These are phyloP conservation scores for Lasiurus borealis DNA, from an alignment of 2,113 vertebrate species.

Conservation along the genomic window DNA sequence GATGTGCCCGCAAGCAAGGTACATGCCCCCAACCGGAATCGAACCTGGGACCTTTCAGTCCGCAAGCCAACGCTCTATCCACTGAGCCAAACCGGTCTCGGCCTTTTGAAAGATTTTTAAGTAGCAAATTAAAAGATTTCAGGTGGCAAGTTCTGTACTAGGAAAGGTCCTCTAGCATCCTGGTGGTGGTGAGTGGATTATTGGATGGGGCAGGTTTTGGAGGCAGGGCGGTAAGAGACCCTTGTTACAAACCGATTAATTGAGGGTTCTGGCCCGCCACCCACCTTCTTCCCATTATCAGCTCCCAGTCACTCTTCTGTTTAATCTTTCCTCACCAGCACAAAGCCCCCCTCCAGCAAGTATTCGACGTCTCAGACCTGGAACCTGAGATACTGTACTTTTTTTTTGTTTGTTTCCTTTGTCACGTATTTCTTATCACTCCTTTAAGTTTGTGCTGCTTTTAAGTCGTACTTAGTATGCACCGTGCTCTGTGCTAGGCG, in stretches of 20 bases:
- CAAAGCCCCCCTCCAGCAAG: not conserved
- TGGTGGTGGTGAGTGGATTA: not conserved
- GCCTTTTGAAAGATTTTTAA: not conserved
- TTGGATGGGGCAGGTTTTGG: not conserved
- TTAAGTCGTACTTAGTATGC: not conserved
- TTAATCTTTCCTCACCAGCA: not conserved
- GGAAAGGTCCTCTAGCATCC: not conserved
- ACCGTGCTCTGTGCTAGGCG: not conserved
- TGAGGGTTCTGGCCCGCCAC: accelerated
- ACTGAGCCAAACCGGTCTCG: too few species aligned
- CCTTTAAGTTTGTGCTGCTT: not conserved
- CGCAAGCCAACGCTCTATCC: too few species aligned
- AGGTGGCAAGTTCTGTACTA: not conserved
- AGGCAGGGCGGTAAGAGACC: not conserved
- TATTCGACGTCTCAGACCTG: not conserved
- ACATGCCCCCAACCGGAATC: too few species aligned
- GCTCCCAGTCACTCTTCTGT: too few species aligned
- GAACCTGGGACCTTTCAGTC: too few species aligned
- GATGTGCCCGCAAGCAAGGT: too few species aligned
- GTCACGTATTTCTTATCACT: not conserved
- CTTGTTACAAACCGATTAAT: accelerated
- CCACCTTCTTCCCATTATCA: too few species aligned
- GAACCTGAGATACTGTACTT: not conserved
- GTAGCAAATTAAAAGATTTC: not conserved
- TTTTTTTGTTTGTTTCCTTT: not conserved